phyloP scores from a whole-genome alignment of 2,113 vertebrate species.

The Heterocephalus glaber region DNA sequence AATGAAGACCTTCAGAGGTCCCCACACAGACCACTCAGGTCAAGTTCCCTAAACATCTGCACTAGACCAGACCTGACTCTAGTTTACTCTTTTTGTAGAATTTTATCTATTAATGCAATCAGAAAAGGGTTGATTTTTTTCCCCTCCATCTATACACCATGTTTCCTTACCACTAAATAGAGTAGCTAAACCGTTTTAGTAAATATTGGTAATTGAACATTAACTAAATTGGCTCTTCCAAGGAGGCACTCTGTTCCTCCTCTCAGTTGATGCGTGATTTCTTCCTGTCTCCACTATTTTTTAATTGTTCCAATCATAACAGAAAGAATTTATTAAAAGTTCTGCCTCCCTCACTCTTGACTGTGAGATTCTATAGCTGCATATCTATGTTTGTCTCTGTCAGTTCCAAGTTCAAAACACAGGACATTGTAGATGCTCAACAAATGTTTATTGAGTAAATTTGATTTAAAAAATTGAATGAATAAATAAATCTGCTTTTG shows the following conservation, averaged over 20 bases:
- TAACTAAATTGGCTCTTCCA: background rate
- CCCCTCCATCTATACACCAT: background rate
- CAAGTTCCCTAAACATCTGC: background rate
- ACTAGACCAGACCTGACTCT: background rate
- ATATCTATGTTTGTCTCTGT: background rate
- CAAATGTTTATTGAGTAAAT: background rate
- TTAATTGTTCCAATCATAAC: background rate
- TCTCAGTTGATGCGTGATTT: background rate
- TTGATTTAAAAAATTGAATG: slow-evolving; percentile 18
- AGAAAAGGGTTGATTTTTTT: background rate
- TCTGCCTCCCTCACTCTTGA: background rate
- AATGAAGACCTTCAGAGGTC: background rate
- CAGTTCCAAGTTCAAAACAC: background rate
- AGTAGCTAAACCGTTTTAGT: background rate
- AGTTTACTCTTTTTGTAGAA: background rate
- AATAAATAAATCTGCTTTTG: slow-evolving; percentile 55
- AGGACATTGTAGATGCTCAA: background rate
- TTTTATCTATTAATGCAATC: background rate
- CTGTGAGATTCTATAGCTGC: background rate
- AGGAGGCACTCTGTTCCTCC: background rate
- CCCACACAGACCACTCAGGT: background rate
- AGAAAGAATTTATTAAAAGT: background rate
- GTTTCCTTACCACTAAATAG: background rate
- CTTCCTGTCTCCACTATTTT: background rate
- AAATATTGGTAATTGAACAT: background rate